phyloP scores from a whole-genome alignment of 2,113 vertebrate genomes.

The Notothenia rossii region DNA sequence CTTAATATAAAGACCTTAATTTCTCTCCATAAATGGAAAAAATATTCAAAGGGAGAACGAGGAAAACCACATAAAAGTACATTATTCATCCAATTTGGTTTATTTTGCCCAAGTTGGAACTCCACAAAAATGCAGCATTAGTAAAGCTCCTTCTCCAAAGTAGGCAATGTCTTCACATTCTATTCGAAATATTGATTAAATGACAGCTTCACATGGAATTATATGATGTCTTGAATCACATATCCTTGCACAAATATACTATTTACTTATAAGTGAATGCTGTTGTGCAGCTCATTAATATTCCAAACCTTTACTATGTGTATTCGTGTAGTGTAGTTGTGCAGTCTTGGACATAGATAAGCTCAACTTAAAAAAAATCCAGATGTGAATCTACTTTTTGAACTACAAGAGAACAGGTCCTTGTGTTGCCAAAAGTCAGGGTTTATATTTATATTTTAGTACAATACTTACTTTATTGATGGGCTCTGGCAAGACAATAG shows the following conservation, averaged over 20 bases:
- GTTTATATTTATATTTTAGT: not conserved
- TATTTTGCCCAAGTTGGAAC: not conserved
- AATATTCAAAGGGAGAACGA: not conserved
- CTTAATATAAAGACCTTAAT: not conserved
- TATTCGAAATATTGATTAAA: not conserved
- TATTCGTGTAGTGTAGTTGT: rapidly evolving
- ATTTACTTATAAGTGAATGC: not conserved
- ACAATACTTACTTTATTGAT: not conserved
- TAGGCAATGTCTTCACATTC: not conserved
- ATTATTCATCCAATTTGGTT: not conserved
- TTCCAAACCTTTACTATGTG: not conserved
- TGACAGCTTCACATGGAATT: not conserved
- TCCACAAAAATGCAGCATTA: not conserved
- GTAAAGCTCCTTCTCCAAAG: not conserved
- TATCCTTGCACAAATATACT: not conserved
- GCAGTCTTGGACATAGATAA: not conserved
- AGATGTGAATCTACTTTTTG: slow-evolving; percentile 7
- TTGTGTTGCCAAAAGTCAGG: not conserved
- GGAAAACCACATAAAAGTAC: not conserved
- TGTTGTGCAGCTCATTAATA: not conserved
- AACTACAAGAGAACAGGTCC: not conserved
- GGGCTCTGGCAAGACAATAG: slow-evolving; percentile 2
- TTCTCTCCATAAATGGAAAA: not conserved
- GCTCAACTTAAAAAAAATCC: not conserved
- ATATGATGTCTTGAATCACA: not conserved